Evolutionary conservation across 2,888 invertebrate species (phyloP).

Genomic region (Xylota segnis): DNA sequence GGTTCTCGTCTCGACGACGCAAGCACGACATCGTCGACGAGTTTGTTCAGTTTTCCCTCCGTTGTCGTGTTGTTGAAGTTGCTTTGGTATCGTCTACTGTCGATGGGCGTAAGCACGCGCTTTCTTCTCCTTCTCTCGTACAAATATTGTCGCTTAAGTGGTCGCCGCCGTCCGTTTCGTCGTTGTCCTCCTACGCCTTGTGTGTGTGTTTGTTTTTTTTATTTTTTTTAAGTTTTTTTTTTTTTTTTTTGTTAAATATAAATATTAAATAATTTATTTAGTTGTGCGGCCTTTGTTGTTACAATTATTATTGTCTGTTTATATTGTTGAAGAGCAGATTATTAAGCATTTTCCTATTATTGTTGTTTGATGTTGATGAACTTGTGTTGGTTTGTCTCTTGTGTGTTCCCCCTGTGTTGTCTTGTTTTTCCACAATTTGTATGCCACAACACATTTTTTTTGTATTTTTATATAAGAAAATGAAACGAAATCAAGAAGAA

Average conservation of each 20-base stretch:
- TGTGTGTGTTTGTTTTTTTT: neutral
- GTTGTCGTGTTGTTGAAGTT: conserved; percentile 10
- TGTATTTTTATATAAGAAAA: conserved; percentile 6
- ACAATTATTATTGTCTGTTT: neutral
- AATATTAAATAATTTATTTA: conserved; percentile 20
- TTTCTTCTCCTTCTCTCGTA: conserved; percentile 20
- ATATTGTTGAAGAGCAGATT: neutral
- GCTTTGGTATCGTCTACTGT: neutral
- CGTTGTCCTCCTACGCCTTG: conserved; percentile 1
- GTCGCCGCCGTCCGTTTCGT: conserved; percentile 4
- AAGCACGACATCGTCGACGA: too few species aligned
- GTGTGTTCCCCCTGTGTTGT: neutral
- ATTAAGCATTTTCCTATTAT: conserved; percentile 8
- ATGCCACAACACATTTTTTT: neutral
- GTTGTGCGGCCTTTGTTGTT: neutral
- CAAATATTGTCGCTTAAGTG: conserved; percentile 27
- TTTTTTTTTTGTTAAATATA: neutral
- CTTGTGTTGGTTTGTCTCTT: neutral
- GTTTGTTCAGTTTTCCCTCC: conserved; percentile 41
- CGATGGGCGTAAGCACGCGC: conserved; percentile 50
- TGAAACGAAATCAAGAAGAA: conserved; percentile 22
- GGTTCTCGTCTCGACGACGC: neutral
- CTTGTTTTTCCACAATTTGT: neutral
- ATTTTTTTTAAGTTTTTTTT: neutral
- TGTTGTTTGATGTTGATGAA: conserved; percentile 43